These are phyloP conservation scores for Drosophila testacea DNA, from an alignment of 2,888 invertebrate species.

Conservation along the genomic window DNA sequence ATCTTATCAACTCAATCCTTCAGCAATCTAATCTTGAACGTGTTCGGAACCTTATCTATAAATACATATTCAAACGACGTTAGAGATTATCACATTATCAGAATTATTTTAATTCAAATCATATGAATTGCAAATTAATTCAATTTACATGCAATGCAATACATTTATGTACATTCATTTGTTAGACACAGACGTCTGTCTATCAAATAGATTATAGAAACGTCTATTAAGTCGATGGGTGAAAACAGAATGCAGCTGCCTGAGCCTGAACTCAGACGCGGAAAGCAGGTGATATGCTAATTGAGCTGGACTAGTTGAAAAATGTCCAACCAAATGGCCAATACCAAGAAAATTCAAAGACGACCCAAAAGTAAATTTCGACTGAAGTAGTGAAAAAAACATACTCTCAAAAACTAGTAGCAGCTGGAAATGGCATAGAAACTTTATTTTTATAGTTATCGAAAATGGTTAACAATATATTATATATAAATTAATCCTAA, in stretches of 20 bases:
- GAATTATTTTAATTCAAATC: neutral
- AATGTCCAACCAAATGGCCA: slow-evolving; percentile 4
- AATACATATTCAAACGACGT: no score
- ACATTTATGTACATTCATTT: neutral
- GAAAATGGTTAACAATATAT: neutral
- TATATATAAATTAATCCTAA: neutral
- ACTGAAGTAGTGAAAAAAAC: neutral
- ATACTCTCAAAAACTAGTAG: neutral
- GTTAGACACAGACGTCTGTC: neutral
- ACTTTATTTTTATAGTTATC: no score
- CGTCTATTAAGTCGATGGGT: slow-evolving; percentile 2
- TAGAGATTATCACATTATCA: no score
- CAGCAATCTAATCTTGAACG: no score
- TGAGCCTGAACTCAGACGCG: neutral
- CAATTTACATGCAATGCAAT: neutral
- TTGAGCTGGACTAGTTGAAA: slow-evolving; percentile 15
- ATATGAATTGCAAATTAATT: neutral
- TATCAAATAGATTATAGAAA: slow-evolving; percentile 11
- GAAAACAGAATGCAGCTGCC: slow-evolving; percentile 15
- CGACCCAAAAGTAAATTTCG: neutral
- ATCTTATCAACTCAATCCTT: no score
- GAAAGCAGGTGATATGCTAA: slow-evolving; percentile 21
- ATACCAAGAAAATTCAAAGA: slow-evolving; percentile 18
- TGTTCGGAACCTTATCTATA: no score
- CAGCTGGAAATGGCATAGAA: neutral